phyloP scores from a whole-genome alignment of 2,797 vertebrate genomes.

The Lagothrix lagotricha region DNA sequence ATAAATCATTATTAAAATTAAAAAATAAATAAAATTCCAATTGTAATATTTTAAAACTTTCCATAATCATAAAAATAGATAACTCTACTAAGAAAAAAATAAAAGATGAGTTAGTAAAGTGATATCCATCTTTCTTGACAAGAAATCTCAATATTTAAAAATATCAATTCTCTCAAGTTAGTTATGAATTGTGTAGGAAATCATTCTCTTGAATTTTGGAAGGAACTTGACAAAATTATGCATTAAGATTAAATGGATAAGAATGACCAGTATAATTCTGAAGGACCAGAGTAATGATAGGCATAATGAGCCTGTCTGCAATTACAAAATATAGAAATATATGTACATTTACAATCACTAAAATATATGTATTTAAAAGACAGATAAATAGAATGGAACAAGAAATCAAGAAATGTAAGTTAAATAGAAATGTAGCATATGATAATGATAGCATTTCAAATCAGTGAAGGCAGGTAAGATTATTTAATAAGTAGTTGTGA shows the following conservation, averaged over 20 bases:
- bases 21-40: constrained; percentile 14
- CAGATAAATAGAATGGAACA: neutral
- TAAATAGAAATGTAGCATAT: neutral
- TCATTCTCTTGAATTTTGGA: constrained; percentile 58
- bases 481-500: neutral
- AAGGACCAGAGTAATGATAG: neutral
- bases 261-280: neutral
- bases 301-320: neutral
- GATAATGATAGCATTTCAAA: neutral
- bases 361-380: neutral
- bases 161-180: constrained; percentile 50
- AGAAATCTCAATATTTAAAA: constrained; percentile 66
- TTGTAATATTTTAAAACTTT: constrained; percentile 16
- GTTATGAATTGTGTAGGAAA: constrained; percentile 42
- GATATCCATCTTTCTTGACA: constrained; percentile 60
- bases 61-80: neutral
- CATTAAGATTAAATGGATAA: constrained; percentile 34
- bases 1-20: neutral
- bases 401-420: neutral
- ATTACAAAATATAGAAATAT: neutral
- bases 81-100: neutral
- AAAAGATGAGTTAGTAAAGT: constrained; percentile 45
- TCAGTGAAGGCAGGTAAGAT: neutral
- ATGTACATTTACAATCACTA: neutral
- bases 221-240: constrained; percentile 42